A percentile compares a stretch with the other conserved stretches of the same genome.
phyloP scores from a whole-genome alignment of 1,140 invertebrate genomes.

The Protaetia brevitarsis region DNA sequence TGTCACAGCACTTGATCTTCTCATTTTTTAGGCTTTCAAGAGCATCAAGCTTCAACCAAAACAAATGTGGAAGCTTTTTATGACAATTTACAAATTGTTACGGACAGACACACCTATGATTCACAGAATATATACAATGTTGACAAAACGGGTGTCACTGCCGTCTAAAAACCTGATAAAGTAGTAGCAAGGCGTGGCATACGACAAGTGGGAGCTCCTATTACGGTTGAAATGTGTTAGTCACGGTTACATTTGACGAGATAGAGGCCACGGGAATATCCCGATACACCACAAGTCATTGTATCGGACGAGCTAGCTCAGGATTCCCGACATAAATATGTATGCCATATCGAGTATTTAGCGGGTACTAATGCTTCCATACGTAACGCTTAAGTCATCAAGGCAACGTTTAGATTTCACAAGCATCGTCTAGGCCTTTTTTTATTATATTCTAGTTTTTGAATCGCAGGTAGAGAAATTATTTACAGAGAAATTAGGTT shows the following conservation, averaged over 20 bases:
- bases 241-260: conserved; percentile 46
- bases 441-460: too few species aligned
- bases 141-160: conserved; percentile 51
- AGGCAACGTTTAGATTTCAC: too few species aligned
- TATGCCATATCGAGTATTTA: too few species aligned
- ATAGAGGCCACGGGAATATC: conserved; percentile 44
- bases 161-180: conserved; percentile 48
- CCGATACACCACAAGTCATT: too few species aligned
- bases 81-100: conserved; percentile 42
- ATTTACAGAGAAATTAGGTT: too few species aligned
- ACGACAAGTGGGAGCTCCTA: conserved; percentile 51
- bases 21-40: too few species aligned
- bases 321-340: too few species aligned
- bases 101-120: conserved; percentile 41
- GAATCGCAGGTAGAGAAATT: too few species aligned
- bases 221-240: conserved; percentile 49
- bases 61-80: conserved; percentile 46
- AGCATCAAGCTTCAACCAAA: conserved; percentile 52
- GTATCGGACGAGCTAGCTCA: conserved; percentile 28
- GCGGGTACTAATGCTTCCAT: too few species aligned
- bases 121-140: conserved; percentile 49
- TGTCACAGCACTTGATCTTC: too few species aligned
- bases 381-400: too few species aligned
- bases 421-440: too few species aligned
- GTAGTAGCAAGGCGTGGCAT: conserved; percentile 43